Evolutionary conservation across 2,113 vertebrate species (phyloP).

Genomic region (Hippocampus comes): DNA sequence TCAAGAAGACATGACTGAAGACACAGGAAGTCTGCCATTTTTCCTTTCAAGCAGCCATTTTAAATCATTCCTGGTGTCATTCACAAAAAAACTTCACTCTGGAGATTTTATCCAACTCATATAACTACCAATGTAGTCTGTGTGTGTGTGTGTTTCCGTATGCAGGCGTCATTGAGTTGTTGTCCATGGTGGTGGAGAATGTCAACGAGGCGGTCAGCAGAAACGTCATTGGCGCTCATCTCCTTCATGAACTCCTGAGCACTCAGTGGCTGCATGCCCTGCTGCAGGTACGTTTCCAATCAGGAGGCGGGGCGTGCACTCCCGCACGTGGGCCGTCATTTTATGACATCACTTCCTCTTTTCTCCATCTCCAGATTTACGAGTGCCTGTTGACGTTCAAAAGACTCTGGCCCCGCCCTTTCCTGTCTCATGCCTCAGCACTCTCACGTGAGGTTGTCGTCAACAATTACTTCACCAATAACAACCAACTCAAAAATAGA

Average conservation of each 20-base stretch:
- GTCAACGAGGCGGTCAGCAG: neutral
- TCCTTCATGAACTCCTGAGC: neutral
- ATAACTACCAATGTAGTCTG: neutral
- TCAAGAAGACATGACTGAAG: neutral
- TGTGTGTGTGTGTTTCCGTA: no score
- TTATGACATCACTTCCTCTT: neutral
- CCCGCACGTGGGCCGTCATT: no score
- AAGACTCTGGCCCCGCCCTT: neutral
- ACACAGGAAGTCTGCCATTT: neutral
- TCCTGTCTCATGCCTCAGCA: neutral
- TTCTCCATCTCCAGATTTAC: neutral
- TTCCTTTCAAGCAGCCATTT: neutral
- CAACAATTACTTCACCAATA: neutral
- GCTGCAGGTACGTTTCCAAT: neutral
- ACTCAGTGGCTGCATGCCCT: neutral
- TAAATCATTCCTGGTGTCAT: neutral
- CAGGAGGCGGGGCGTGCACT: neutral
- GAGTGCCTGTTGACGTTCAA: neutral
- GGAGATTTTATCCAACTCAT: no score
- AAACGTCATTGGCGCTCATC: neutral
- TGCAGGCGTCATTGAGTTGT: neutral
- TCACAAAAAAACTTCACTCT: no score
- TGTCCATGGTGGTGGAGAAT: neutral
- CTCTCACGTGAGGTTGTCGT: constrained; percentile 1
- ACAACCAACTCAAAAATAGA: neutral